These are phyloP conservation scores for Mustela nigripes DNA, from an alignment of 2,113 vertebrate species.

Conservation along the genomic window DNA sequence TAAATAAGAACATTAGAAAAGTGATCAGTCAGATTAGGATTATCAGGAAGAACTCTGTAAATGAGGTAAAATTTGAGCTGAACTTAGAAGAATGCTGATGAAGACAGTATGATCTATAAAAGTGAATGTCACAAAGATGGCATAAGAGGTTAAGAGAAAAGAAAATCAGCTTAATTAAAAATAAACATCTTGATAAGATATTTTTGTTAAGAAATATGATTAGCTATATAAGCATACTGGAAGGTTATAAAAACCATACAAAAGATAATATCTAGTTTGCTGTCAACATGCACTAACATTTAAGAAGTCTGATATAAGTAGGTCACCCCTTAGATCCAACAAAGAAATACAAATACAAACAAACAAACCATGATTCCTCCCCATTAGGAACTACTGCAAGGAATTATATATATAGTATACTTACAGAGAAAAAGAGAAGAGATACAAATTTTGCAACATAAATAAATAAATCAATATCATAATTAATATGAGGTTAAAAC, in stretches of 20 bases:
- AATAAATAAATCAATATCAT: constrained; percentile 31
- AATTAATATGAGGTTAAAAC: constrained; percentile 3
- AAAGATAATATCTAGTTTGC: neutral
- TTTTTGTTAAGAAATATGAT: neutral
- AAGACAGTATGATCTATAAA: neutral
- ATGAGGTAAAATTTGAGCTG: constrained; percentile 25
- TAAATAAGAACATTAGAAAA: neutral
- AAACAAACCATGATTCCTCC: neutral
- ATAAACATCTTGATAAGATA: neutral
- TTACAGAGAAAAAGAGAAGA: neutral
- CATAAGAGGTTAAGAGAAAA: constrained; percentile 4
- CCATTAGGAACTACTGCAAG: neutral
- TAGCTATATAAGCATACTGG: neutral
- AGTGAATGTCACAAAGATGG: neutral
- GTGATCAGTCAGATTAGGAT: neutral
- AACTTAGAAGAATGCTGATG: neutral
- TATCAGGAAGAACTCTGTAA: constrained; percentile 15
- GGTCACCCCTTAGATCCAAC: neutral
- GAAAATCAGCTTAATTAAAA: constrained; percentile 31
- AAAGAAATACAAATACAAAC: neutral
- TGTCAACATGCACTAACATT: neutral
- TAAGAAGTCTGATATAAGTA: neutral
- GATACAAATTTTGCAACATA: neutral
- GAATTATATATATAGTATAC: neutral
- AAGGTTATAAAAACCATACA: neutral